Conservation (phyloP, 2,888 invertebrate species). For the Pachymerium ferrugineum region DNA sequence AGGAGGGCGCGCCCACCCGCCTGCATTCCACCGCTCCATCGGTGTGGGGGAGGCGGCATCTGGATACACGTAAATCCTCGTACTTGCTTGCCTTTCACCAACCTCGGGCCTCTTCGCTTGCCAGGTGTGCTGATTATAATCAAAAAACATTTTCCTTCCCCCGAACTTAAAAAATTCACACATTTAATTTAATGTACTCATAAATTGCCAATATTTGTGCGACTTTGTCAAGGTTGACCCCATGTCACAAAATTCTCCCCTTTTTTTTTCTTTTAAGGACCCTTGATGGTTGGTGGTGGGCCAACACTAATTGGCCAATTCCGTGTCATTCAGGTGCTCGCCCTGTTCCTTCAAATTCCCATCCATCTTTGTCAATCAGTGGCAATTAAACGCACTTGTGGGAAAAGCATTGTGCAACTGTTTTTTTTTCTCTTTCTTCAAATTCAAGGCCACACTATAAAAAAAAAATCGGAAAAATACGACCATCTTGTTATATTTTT, state of each 20-base stretch:
- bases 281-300: slow-evolving; percentile 9
- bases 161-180: not conserved
- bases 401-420: not conserved
- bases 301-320: slow-evolving; percentile 13
- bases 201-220: not conserved
- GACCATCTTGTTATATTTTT: not conserved
- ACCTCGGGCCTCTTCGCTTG: slow-evolving; percentile 4
- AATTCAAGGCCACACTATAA: not conserved
- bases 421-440: not conserved
- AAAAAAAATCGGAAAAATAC: not conserved
- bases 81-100: slow-evolving; percentile 13
- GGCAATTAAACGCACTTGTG: slow-evolving; percentile 9
- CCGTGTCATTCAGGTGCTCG: slow-evolving; percentile 13
- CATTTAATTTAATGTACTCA: not conserved
- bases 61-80: slow-evolving; percentile 13
- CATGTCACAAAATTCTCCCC: not conserved
- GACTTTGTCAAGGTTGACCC: not conserved
- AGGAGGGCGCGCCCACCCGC: slow-evolving; percentile 1
- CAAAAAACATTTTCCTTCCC: not conserved
- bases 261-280: not conserved
- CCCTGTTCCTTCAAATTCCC: not conserved
- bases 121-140: not conserved
- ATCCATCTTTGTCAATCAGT: slow-evolving; percentile 13
- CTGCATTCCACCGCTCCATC: slow-evolving; percentile 1
- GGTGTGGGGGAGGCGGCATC: slow-evolving; percentile 7